Evolutionary conservation across 2,888 invertebrate genomes (phyloP), one percentile per base, ranked within the genome.

Genomic region (Hanleya hanleyi): DNA sequence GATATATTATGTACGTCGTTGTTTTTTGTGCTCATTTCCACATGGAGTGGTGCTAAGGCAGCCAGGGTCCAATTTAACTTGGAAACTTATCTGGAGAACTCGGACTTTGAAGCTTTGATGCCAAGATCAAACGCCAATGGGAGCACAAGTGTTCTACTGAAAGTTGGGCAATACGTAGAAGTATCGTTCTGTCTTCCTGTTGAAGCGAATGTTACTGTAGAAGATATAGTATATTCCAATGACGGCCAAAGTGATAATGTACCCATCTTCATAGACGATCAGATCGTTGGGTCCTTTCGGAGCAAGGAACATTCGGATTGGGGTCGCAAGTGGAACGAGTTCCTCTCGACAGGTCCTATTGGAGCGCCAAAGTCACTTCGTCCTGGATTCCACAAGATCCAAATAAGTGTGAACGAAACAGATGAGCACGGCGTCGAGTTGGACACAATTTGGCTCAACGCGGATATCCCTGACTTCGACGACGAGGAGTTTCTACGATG

Each of bases 161-260:
- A 57, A 32, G 29, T 32, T 4, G 57, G 57, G 29, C 57, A 57
- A 15, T 57, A 57, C 26, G 57, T 32, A 15, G 57, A 3, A 57
- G 29, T 57, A 7, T 7, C 4, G 9, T 57, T 57, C 57, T 57
- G 57, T 9, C 57, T 57, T 29, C 57, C 57, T 2, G 57, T 57
- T 22, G 22, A 22, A 22, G 32, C 29, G 26, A 72, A 62, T 49
- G 64, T 83, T 9, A 67, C 70, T 9, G 50, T 83, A 26, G 71
- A 77, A 35, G 74, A 79, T 41, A 71, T 83, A 1, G 70, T 73
- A 9, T 82, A 76, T 71, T 82, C 83, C 0, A 82, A 83, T 61
- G 83, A 83, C 38, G 83, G 83, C 26, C 74, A 69, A 1, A 38
- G 70, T 9, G 81, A 83, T 50, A 75, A 37, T 2, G 72, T 83